Conservation (phyloP, 2,888 invertebrate species). For the Coelogynopora nodosa region DNA sequence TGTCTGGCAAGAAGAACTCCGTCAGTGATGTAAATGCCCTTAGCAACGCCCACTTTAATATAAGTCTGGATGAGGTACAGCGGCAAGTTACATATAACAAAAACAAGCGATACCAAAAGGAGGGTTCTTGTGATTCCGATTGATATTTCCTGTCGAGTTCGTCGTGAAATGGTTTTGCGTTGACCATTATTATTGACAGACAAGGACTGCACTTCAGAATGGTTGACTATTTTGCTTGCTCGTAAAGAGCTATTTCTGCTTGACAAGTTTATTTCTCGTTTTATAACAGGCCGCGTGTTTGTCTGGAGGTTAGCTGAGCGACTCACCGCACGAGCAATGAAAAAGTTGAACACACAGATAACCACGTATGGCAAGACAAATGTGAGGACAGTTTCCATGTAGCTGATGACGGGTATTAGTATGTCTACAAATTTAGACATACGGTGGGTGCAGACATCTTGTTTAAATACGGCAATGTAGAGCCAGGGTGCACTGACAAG, state of each 20-base stretch:
- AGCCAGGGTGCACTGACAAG: background rate
- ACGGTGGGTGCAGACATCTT: background rate
- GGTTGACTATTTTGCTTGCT: background rate
- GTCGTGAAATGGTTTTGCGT: background rate
- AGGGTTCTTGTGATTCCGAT: conserved; percentile 6
- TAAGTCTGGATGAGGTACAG: background rate
- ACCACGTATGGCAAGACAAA: background rate
- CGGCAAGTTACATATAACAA: conserved; percentile 9
- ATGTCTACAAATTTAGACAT: background rate
- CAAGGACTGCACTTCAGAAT: background rate
- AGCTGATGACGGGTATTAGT: background rate
- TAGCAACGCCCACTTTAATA: background rate
- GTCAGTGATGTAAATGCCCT: background rate
- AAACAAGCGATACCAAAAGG: background rate
- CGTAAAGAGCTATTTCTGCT: background rate
- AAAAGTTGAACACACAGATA: background rate
- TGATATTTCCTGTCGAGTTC: conserved; percentile 11
- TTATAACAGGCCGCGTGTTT: background rate
- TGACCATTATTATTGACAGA: background rate
- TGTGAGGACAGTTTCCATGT: background rate
- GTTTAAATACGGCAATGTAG: background rate
- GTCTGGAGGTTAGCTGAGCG: background rate
- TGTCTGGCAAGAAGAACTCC: background rate
- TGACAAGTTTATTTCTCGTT: background rate
- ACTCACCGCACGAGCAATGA: background rate